Base-by-base conservation (phyloP, 2,888 invertebrate species). In the Trichogramma evanescens region DNA sequence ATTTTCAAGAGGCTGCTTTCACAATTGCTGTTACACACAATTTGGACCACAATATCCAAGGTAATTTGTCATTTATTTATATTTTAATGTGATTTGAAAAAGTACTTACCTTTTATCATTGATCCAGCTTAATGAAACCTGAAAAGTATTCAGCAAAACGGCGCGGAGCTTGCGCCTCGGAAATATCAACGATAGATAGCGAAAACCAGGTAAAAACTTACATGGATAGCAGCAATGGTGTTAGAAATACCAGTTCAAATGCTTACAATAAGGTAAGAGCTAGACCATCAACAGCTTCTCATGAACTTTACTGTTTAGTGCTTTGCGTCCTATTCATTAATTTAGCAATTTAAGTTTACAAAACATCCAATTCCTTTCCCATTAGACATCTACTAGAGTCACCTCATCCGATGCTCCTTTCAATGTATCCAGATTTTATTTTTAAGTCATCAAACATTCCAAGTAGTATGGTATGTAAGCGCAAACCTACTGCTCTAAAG, bases 41-140 rank as follows among this genome's bases (percentile, higher is more conserved):
- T 98, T 95, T 79, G 96, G 96, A 67, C 96, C 97, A 59, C 95
- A 94, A 80, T 95, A 92, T 84, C 98, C 98, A 74, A 95, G 94
- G 97, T 97, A 81, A 80, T 66, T 50, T n/a, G 42, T 40, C 10
- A 8, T 13, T 39, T 44, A 53, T 52, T 44, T 8, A 61, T 10
- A 41, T 13, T 38, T 45, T 52, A 51, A 38, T 46, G 3, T 41
- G 54, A 9, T 5, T 8, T 9, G 7, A 26, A 26, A 26, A 13
- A 5, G 5, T 54, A 42, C 43, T 9, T 13, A 53, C 26, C 2
- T 40, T 60, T 5, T 38, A 48, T 38, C 39, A 43, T 74, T 62
- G 63, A 71, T 79, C 42, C 73, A 88, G 86, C 80, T 80, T 87
- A 75, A 82, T 86, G 65, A 85, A 86, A 72, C 85, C 86, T 66